These are phyloP conservation scores for Pelochelys cantorii DNA, from an alignment of 2,797 vertebrate species.

Conservation along the genomic window DNA sequence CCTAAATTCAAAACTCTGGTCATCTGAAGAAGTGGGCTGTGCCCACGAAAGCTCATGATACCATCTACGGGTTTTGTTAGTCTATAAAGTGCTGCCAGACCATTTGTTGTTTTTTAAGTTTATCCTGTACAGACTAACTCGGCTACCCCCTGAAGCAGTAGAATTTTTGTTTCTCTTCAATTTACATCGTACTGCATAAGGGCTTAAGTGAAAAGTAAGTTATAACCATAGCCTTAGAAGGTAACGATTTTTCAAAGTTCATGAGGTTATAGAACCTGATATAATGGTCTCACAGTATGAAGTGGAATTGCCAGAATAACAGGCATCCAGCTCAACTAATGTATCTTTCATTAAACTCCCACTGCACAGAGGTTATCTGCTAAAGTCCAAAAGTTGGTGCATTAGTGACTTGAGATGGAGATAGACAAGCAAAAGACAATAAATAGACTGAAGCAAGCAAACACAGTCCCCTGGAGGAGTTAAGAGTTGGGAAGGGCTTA, in stretches of 20 bases:
- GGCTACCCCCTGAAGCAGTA: neutral
- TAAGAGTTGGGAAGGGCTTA: conserved; percentile 56
- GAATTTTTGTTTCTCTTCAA: conserved; percentile 15
- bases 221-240: conserved; percentile 6
- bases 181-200: neutral
- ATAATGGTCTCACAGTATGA: conserved; percentile 43
- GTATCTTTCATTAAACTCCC: conserved; percentile 66
- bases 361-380: conserved; percentile 48
- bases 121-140: too few species aligned
- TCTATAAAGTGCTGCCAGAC: too few species aligned
- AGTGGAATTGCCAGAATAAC: conserved; percentile 61
- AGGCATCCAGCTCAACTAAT: conserved; percentile 36
- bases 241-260: conserved; percentile 17
- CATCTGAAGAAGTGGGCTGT: too few species aligned
- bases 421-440: conserved; percentile 61
- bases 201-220: neutral
- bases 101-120: too few species aligned
- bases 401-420: conserved; percentile 53
- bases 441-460: conserved; percentile 65
- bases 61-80: too few species aligned
- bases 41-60: too few species aligned
- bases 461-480: conserved; percentile 40
- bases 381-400: conserved; percentile 59
- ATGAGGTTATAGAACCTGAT: conserved; percentile 41
- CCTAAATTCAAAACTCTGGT: too few species aligned